These are phyloP conservation scores for Drosophila aldrichi DNA, from an alignment of 2,888 invertebrate species.

Conservation along the genomic window DNA sequence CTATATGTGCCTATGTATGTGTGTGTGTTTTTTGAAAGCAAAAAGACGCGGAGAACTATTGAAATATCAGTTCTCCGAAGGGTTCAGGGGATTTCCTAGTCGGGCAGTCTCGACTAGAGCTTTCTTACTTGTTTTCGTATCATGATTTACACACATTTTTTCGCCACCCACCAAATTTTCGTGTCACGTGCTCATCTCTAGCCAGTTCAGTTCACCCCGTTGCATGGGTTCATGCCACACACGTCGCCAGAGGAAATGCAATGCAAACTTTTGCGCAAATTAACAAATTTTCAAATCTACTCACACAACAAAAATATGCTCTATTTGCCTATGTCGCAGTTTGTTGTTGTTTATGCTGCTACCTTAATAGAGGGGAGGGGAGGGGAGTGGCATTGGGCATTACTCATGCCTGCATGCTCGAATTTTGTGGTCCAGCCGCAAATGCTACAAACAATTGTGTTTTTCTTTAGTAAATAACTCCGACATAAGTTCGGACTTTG, in stretches of 20 bases:
- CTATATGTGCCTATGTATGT: no score
- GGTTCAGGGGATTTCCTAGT: no score
- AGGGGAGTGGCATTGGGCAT: conserved; percentile 1
- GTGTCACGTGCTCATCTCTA: conserved; percentile 10
- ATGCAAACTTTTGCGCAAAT: conserved; percentile 77
- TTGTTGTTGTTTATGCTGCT: conserved; percentile 69
- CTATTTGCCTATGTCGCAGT: conserved; percentile 70
- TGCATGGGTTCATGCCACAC: conserved; percentile 63
- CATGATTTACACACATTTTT: no score
- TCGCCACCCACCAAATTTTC: background rate
- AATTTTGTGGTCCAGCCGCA: conserved; percentile 56
- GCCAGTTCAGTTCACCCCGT: background rate
- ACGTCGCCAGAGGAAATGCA: conserved; percentile 70
- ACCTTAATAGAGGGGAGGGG: conserved; percentile 34
- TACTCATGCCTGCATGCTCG: conserved; percentile 22
- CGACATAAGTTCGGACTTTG: conserved; percentile 62
- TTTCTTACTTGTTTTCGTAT: no score
- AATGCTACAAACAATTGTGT: conserved; percentile 76
- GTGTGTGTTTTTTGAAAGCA: no score
- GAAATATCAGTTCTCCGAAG: no score
- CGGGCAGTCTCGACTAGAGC: no score
- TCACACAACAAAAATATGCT: conserved; percentile 65
- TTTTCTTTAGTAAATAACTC: conserved; percentile 77
- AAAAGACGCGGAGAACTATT: no score
- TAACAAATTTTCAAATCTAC: conserved; percentile 73